phyloP scores from a whole-genome alignment of 2,113 vertebrate genomes.

The Thunnus thynnus region DNA sequence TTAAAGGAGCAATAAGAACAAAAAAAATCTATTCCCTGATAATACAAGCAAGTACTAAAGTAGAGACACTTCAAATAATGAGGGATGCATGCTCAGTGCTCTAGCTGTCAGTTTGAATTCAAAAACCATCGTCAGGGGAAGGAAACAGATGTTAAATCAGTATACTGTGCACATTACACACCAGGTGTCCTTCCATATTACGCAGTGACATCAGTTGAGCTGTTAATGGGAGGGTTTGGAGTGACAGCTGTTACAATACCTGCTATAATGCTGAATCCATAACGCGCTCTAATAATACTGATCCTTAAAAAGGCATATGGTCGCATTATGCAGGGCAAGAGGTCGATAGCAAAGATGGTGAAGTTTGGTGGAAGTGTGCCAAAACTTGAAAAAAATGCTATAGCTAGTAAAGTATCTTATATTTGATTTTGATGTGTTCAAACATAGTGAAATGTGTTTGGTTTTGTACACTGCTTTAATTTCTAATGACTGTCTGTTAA shows the following conservation, averaged over 20 bases:
- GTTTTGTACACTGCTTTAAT: background rate
- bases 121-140: background rate
- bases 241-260: conserved; percentile 30
- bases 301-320: too few species aligned
- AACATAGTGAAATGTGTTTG: background rate
- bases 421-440: background rate
- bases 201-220: conserved; percentile 21
- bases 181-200: conserved; percentile 26
- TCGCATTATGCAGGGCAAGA: background rate
- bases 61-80: background rate
- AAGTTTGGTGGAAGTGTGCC: background rate
- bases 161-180: conserved; percentile 7
- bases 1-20: too few species aligned
- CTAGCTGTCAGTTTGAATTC: background rate
- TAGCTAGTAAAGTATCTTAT: background rate
- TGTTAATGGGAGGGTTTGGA: conserved; percentile 22
- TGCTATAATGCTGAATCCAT: background rate
- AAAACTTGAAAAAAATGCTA: background rate
- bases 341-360: background rate
- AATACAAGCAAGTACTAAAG: background rate
- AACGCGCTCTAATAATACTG: background rate
- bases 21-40: too few species aligned
- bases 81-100: background rate
- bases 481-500: background rate
- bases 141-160: conserved; percentile 47